phyloP scores from a whole-genome alignment of 2,888 invertebrate genomes.

The Pollenia labialis region DNA sequence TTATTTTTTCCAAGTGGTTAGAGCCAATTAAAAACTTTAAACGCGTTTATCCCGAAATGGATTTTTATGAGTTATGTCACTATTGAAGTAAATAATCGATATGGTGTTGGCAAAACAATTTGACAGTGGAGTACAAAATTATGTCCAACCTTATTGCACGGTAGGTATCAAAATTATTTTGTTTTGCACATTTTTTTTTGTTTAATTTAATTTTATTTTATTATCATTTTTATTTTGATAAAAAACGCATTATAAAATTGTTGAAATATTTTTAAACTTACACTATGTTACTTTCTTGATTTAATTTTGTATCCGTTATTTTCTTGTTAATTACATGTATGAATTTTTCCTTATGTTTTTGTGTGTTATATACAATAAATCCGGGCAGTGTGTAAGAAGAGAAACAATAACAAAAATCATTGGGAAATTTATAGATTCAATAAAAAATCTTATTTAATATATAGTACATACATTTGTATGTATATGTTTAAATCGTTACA shows the following conservation, averaged over 20 bases:
- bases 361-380: constrained; percentile 61
- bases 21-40: too few relatives aligned
- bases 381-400: constrained; percentile 61
- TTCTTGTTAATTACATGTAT: constrained; percentile 15
- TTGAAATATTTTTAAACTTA: constrained; percentile 64
- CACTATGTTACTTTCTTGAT: constrained; percentile 39
- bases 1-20: too few relatives aligned
- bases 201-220: constrained; percentile 7
- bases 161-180: too few relatives aligned
- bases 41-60: too few relatives aligned
- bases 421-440: constrained; percentile 17
- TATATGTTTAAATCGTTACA: not conserved
- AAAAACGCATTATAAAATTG: constrained; percentile 64
- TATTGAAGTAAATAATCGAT: too few relatives aligned
- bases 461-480: not conserved
- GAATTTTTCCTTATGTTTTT: constrained; percentile 24
- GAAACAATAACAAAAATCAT: constrained; percentile 12
- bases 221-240: constrained; percentile 36
- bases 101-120: too few relatives aligned
- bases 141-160: too few relatives aligned
- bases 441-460: constrained; percentile 17
- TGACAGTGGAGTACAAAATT: too few relatives aligned
- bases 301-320: constrained; percentile 17
- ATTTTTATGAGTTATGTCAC: too few relatives aligned
- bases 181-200: not conserved